phyloP scores from a whole-genome alignment of 2,113 vertebrate species.

The Callorhinus ursinus region DNA sequence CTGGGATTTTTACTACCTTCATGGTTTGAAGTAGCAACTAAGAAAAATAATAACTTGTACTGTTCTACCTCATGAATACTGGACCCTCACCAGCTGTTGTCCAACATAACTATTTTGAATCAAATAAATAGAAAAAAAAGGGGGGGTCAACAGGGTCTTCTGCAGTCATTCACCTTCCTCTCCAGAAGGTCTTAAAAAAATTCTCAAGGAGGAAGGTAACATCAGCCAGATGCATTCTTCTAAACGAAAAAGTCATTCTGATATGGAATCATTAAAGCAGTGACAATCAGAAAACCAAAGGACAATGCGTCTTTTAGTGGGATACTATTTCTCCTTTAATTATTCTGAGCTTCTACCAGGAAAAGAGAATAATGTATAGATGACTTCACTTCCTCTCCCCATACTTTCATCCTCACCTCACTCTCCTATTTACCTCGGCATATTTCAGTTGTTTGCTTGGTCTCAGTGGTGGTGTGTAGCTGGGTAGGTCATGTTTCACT shows the following conservation, averaged over 20 bases:
- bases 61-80: not conserved
- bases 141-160: not conserved
- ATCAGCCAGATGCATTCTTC: not conserved
- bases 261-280: not conserved
- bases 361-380: not conserved
- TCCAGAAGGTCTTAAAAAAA: constrained; percentile 1
- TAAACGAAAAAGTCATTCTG: not conserved
- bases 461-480: not conserved
- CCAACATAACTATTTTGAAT: not conserved
- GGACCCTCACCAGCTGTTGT: not conserved
- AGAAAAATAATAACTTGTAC: constrained; percentile 32
- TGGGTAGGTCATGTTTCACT: not conserved
- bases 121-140: constrained; percentile 17
- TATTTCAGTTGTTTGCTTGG: not conserved
- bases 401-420: not conserved
- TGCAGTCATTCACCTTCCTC: not conserved
- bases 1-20: constrained; percentile 42
- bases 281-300: not conserved
- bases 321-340: not conserved
- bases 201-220: not conserved
- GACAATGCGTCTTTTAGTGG: not conserved
- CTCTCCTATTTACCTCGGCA: not conserved
- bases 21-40: constrained; percentile 48
- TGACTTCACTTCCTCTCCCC: not conserved
- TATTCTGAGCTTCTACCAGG: not conserved